A percentile compares a stretch with the other conserved stretches of the same genome.
Evolutionary conservation across 2,797 vertebrate genomes (phyloP).

Genomic region (Sebastes iracundus): DNA sequence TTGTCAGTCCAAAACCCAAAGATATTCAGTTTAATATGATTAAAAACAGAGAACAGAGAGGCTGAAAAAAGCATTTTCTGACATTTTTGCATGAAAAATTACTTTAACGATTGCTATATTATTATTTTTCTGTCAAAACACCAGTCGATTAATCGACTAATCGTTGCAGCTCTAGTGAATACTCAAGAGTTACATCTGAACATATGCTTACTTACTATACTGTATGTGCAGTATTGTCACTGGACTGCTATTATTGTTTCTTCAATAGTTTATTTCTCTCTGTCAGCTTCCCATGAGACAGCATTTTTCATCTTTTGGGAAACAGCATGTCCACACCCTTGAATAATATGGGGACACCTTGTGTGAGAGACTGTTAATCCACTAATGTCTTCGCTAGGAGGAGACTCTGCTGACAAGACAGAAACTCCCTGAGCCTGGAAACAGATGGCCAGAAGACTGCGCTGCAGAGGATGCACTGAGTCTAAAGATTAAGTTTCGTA

Average conservation of each 20-base stretch:
- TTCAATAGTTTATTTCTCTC: neutral
- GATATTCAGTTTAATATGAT: no score
- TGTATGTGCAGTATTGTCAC: neutral
- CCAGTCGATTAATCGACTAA: no score
- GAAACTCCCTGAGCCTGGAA: conserved; percentile 50
- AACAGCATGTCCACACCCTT: conserved; percentile 62
- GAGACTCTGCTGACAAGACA: conserved; percentile 70
- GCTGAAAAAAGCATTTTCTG: accelerated
- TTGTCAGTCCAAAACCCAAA: no score
- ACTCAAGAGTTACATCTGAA: neutral
- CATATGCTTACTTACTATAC: neutral
- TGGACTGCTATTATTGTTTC: neutral
- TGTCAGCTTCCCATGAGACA: neutral
- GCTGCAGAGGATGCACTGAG: conserved; percentile 45
- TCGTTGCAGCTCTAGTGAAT: no score
- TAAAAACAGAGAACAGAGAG: no score
- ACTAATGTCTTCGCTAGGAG: conserved; percentile 67
- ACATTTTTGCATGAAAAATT: no score
- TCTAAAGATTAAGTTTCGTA: conserved; percentile 41
- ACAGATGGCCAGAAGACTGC: conserved; percentile 65
- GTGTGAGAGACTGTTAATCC: conserved; percentile 67
- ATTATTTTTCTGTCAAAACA: no score
- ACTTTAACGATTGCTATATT: no score
- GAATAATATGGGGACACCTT: conserved; percentile 67
- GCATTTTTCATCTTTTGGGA: conserved; percentile 26